Evolutionary conservation across 2,113 vertebrate genomes (phyloP).

Genomic region (Telmatochromis sp.): DNA sequence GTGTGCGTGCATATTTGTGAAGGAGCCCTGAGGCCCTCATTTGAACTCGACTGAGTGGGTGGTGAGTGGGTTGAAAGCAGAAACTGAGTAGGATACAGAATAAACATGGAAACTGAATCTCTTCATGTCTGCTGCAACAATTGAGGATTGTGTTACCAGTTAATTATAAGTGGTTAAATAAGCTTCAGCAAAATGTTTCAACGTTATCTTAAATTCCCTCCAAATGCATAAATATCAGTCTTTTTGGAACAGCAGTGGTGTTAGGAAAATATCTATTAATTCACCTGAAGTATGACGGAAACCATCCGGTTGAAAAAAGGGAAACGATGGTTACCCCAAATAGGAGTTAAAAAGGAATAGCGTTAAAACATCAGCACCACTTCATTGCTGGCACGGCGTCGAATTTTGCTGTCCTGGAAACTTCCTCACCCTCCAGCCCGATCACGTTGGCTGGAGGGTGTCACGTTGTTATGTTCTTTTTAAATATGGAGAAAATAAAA

Average conservation of each 20-base stretch:
- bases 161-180: not conserved
- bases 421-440: too few species aligned
- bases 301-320: not conserved
- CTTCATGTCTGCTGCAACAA: not conserved
- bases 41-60: slow-evolving; percentile 20
- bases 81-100: not conserved
- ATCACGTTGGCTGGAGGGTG: accelerated
- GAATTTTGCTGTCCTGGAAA: too few species aligned
- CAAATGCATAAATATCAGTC: not conserved
- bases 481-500: too few species aligned
- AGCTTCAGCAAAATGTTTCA: not conserved
- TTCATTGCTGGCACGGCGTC: not conserved
- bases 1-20: not conserved
- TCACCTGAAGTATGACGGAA: not conserved
- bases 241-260: not conserved
- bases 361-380: not conserved
- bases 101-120: not conserved
- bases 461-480: too few species aligned
- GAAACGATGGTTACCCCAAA: not conserved
- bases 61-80: not conserved
- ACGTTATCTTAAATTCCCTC: not conserved
- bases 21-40: not conserved
- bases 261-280: not conserved
- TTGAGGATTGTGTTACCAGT: not conserved
- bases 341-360: not conserved